Evolutionary conservation across 2,113 vertebrate genomes (phyloP).

Genomic region (Aleadryas rufinucha): DNA sequence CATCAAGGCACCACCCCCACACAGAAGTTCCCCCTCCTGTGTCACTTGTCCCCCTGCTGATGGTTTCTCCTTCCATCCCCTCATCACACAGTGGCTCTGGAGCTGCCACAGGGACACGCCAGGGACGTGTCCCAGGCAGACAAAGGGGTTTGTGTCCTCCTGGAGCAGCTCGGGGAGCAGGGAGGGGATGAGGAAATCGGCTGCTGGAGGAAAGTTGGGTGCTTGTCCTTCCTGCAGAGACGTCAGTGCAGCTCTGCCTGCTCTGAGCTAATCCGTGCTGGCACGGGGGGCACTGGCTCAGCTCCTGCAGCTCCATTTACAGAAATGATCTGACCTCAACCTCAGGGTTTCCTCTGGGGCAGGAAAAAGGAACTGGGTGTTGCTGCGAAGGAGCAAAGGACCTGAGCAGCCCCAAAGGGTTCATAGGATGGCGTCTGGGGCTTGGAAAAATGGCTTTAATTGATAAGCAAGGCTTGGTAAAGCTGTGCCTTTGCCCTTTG

Average conservation of each 20-base stretch:
- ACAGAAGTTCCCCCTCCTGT: not conserved
- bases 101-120: not conserved
- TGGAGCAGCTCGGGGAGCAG: not conserved
- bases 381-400: not conserved
- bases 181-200: not conserved
- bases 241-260: not conserved
- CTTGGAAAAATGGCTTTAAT: not conserved
- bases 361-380: not conserved
- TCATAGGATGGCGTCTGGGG: not conserved
- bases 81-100: not conserved
- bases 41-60: not conserved
- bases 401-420: not conserved
- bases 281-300: not conserved
- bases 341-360: not conserved
- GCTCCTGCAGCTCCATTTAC: not conserved
- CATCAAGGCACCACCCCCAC: not conserved
- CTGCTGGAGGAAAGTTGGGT: not conserved
- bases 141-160: not conserved
- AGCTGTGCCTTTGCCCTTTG: not conserved
- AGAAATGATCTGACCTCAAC: not conserved
- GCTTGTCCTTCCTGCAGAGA: not conserved
- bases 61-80: not conserved
- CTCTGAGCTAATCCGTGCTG: accelerated
- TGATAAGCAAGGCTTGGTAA: not conserved
- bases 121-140: not conserved